Evolutionary conservation across 2,797 vertebrate genomes (phyloP), one percentile per base, ranked within the genome.

Genomic region (Lagocephalus sceleratus): DNA sequence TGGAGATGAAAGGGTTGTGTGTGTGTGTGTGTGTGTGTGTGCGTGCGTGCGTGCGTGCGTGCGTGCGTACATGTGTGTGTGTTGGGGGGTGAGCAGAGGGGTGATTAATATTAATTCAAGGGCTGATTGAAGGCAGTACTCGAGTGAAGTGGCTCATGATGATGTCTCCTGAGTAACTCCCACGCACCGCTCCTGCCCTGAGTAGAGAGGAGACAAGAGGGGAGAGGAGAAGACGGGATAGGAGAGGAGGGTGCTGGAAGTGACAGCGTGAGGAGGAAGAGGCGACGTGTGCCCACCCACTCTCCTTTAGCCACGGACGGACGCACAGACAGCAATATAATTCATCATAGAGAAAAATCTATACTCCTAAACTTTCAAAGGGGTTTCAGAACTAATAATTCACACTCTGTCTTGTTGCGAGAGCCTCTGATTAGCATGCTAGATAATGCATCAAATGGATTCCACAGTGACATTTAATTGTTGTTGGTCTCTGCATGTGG

Each of bases 31-130:
- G 38, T 3, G 38, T 4, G 38, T 4, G 38, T 4, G 38, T 12
- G 38, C 4, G 57, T 68, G 66, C n/a, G n/a, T 83, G 69, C 80
- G 68, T 74, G 64, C 42, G 57, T 44, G 63, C 4, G 38, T 12
- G 16, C 4, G 38, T 3, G 16, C 6, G 38, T 3, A 11, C 11
- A 11, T 4, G 38, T 4, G 38, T 12, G 38, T 12, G 57, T 68
- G 66, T 10, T 11, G 51, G 21, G 23, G 23, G 23, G 16, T 10
- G n/a, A 29, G 38, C 15, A 54, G 75, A 50, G 70, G 20, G 40
- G 41, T 81, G 66, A 88, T 88, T 88, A 86, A 86, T 89, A 89
- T 90, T 84, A 87, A 89, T 90, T 87, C 57, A 56, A 83, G 66
- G 63, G 72, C 75, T 86, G 87, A 89, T 87, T 88, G 85, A 88